These are phyloP conservation scores for Dreissena rostriformis DNA, from an alignment of 1,140 invertebrate species.

Conservation along the genomic window DNA sequence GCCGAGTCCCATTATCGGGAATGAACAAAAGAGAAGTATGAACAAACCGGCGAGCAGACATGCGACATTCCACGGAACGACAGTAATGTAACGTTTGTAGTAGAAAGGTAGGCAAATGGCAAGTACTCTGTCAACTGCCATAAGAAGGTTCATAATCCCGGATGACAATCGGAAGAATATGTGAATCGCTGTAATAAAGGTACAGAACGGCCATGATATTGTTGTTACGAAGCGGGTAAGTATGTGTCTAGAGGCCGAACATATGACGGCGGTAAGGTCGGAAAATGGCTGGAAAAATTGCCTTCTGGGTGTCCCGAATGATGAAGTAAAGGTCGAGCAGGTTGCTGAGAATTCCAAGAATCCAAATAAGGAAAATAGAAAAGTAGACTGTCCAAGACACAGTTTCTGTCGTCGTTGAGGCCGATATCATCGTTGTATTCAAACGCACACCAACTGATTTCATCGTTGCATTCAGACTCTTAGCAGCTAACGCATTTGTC, in stretches of 20 bases:
- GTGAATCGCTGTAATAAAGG: conserved; percentile 9
- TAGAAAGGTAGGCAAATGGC: conserved; percentile 33
- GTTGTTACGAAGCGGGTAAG: too few relatives aligned
- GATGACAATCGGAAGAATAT: conserved; percentile 10
- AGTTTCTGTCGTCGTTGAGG: too few relatives aligned
- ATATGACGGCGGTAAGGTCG: too few relatives aligned
- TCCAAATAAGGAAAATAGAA: conserved; percentile 20
- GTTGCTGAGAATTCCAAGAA: conserved; percentile 25
- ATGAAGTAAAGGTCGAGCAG: conserved; percentile 12
- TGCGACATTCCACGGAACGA: conserved; percentile 16
- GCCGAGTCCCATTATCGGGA: conserved; percentile 30
- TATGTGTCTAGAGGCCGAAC: too few relatives aligned
- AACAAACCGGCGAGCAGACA: conserved; percentile 6
- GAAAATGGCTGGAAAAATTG: conserved; percentile 26
- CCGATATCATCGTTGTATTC: too few relatives aligned
- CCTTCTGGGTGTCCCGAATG: conserved; percentile 32
- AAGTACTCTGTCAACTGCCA: conserved; percentile 30
- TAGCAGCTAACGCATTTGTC: too few relatives aligned
- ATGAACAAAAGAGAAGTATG: neutral
- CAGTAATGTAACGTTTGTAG: conserved; percentile 18
- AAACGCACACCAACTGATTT: too few relatives aligned
- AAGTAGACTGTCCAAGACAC: conserved; percentile 2
- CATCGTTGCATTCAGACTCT: too few relatives aligned
- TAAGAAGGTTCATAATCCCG: conserved; percentile 18
- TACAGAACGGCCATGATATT: conserved; percentile 16